These are phyloP conservation scores for Drosophila melanogaster DNA, from an alignment of 1,140 invertebrate genomes.

Conservation along the genomic window DNA sequence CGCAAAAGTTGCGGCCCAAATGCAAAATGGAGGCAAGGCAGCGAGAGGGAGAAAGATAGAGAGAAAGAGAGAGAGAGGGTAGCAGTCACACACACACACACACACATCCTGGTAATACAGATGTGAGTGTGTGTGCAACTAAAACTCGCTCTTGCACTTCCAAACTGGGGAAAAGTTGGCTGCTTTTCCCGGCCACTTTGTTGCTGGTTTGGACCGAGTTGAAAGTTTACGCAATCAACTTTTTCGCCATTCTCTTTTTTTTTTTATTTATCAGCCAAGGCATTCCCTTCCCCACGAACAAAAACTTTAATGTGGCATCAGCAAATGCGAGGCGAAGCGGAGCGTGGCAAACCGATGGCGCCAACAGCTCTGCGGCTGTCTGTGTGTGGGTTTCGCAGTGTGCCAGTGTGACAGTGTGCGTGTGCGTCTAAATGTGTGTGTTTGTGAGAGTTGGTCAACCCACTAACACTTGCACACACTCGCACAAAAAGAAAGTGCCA, in stretches of 20 bases:
- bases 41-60: not conserved
- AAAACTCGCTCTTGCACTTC: conserved; percentile 57
- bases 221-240: conserved; percentile 62
- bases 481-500: conserved; percentile 1
- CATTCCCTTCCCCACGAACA: conserved; percentile 13
- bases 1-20: conserved; percentile 48
- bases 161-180: conserved; percentile 43
- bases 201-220: conserved; percentile 46
- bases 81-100: conserved; percentile 10
- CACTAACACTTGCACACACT: conserved; percentile 6
- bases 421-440: conserved; percentile 2
- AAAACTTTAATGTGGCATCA: conserved; percentile 72
- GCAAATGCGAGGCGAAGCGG: conserved; percentile 54
- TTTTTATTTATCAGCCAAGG: conserved; percentile 40
- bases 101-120: conserved; percentile 1
- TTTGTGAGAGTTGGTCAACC: conserved; percentile 25
- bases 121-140: conserved; percentile 26
- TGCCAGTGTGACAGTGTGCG: not conserved
- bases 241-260: conserved; percentile 44
- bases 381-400: conserved; percentile 23
- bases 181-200: conserved; percentile 51
- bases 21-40: conserved; percentile 41
- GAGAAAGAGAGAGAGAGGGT: not conserved
- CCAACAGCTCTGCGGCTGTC: conserved; percentile 58
- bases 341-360: conserved; percentile 73